These are phyloP conservation scores for Eristalis intricaria DNA, from an alignment of 2,888 invertebrate species.

Conservation along the genomic window DNA sequence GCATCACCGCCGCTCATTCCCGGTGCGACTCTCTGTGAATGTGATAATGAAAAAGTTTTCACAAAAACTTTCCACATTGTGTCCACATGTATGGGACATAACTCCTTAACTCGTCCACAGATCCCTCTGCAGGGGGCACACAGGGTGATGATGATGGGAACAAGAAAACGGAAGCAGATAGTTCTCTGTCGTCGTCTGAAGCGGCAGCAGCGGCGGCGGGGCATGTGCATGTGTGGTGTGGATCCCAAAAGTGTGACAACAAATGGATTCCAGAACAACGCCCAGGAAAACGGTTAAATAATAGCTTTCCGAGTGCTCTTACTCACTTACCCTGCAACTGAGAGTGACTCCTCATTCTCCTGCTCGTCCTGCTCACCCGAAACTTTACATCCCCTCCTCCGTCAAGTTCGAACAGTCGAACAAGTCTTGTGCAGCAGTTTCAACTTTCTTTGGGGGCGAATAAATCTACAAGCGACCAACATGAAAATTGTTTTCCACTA, in stretches of 20 bases:
- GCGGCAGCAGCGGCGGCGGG: neutral
- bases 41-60: constrained; percentile 62
- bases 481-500: constrained; percentile 10
- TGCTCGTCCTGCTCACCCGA: no score
- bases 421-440: neutral
- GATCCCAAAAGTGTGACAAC: constrained; percentile 22
- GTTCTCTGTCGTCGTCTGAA: neutral
- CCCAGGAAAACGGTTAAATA: constrained; percentile 41
- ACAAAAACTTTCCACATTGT: constrained; percentile 57
- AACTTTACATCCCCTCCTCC: neutral
- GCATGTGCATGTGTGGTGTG: neutral
- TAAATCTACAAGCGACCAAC: neutral
- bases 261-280: constrained; percentile 40
- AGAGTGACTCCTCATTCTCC: neutral
- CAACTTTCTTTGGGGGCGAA: neutral
- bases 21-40: constrained; percentile 53
- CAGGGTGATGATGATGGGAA: no score
- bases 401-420: neutral
- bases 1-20: neutral
- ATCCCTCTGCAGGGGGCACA: neutral
- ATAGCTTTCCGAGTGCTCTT: constrained; percentile 30
- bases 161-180: constrained; percentile 7
- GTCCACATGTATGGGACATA: constrained; percentile 8
- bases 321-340: neutral
- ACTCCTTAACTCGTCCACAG: neutral